phyloP scores from a whole-genome alignment of 2,888 invertebrate genomes.

The Orthonychiurus folsomi region DNA sequence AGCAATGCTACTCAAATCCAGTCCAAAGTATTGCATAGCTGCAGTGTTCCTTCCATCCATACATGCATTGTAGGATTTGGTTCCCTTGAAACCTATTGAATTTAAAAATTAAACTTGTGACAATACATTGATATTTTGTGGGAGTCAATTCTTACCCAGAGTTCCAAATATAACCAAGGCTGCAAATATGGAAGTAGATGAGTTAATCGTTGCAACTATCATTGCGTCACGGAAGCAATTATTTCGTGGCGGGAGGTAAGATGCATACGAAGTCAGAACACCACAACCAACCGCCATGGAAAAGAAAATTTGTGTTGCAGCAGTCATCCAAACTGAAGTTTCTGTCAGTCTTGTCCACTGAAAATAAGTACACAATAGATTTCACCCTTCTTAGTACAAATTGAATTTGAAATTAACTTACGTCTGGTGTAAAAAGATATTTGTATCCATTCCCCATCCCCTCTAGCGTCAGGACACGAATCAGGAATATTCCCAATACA shows the following conservation, averaged over 20 bases:
- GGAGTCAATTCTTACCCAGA: no score
- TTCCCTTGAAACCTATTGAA: neutral
- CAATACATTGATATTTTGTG: no score
- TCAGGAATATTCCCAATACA: slow-evolving; percentile 68
- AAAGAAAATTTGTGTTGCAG: slow-evolving; percentile 30
- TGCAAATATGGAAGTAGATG: slow-evolving; percentile 22
- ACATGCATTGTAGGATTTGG: neutral
- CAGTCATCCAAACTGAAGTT: slow-evolving; percentile 20
- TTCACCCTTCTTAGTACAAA: slow-evolving; percentile 5
- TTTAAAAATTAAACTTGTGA: neutral
- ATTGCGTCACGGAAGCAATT: slow-evolving; percentile 23
- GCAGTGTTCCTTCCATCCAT: neutral
- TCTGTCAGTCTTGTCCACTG: slow-evolving; percentile 42
- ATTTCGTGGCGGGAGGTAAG: slow-evolving; percentile 19
- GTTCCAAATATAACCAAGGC: slow-evolving; percentile 22
- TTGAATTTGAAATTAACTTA: slow-evolving; percentile 6
- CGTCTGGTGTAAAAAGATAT: slow-evolving; percentile 20
- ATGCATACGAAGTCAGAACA: slow-evolving; percentile 23
- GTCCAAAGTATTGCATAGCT: neutral
- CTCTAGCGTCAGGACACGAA: slow-evolving; percentile 17
- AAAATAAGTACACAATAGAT: slow-evolving; percentile 1
- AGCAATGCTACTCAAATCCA: neutral
- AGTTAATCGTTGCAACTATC: slow-evolving; percentile 21
- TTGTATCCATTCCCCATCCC: slow-evolving; percentile 15
- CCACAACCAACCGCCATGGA: slow-evolving; percentile 22